These are phyloP conservation scores for Lordiphosa stackelbergi DNA, from an alignment of 1,140 invertebrate species.

Conservation along the genomic window DNA sequence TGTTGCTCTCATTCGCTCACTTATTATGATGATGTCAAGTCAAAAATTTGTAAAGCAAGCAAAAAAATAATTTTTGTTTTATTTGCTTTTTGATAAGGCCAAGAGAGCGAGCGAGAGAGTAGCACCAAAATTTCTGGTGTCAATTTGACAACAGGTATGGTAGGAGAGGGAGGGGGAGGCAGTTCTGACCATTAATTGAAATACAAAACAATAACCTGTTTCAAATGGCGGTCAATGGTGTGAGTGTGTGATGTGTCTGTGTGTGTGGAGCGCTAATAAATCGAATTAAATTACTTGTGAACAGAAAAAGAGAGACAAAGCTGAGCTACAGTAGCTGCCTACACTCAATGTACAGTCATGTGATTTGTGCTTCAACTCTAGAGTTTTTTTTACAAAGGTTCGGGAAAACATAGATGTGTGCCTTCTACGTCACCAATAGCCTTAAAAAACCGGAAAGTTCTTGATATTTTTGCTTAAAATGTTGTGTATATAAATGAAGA, in stretches of 20 bases:
- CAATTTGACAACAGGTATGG: slow-evolving; percentile 7
- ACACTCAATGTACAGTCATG: slow-evolving; percentile 48
- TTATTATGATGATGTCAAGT: slow-evolving; percentile 14
- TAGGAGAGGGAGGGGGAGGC: background rate
- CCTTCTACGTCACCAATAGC: slow-evolving; percentile 24
- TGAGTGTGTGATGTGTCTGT: slow-evolving; percentile 15
- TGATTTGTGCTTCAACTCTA: slow-evolving; percentile 39
- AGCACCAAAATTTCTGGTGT: slow-evolving; percentile 16
- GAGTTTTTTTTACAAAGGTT: background rate
- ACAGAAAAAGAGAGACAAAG: slow-evolving; percentile 20
- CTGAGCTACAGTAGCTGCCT: slow-evolving; percentile 27
- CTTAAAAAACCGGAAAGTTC: slow-evolving; percentile 44
- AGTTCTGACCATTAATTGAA: slow-evolving; percentile 41
- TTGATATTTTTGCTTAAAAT: slow-evolving; percentile 19
- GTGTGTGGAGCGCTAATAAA: slow-evolving; percentile 46
- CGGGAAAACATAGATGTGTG: background rate
- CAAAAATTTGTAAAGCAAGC: no score
- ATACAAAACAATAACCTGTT: slow-evolving; percentile 58
- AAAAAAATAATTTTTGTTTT: slow-evolving; percentile 4
- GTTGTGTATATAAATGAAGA: slow-evolving; percentile 21
- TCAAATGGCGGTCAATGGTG: slow-evolving; percentile 55
- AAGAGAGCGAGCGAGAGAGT: slow-evolving; percentile 16
- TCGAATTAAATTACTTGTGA: slow-evolving; percentile 53
- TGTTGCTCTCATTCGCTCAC: slow-evolving; percentile 8
- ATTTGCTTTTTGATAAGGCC: slow-evolving; percentile 52